Evolutionary conservation across 2,888 invertebrate species (phyloP), one percentile per base, ranked within the genome.

Genomic region (Cloeon dipterum): DNA sequence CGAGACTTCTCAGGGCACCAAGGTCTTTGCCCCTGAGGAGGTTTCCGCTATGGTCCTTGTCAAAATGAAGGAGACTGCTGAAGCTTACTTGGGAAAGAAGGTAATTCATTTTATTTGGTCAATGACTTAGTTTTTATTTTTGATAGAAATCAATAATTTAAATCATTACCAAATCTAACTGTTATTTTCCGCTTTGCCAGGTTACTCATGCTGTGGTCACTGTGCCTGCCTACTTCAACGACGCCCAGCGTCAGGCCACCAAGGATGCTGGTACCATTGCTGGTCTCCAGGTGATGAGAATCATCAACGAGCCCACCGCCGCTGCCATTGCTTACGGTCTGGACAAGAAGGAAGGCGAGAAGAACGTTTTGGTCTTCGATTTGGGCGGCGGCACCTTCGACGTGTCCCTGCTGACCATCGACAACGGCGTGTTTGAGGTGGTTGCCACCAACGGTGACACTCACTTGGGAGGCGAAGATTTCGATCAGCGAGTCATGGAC

Each of bases 361-460:
- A 94, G 67, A 98, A 98, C 52, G 89, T 98, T 16, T 66, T 98
- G 35, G 94, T 98, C 11, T 98, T 96, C 58, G 96, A 98, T 66
- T 72, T 98, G 61, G 96, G 98, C 52, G 98, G 98, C 57, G 98
- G 96, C 61, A 98, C 98, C 45, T 98, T 98, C 53, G 98, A 98
- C 60, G 98, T 98, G 14, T 94, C 94, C 26, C 70, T 98, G 16
- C 67, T 98, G 37, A 96, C 94, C 44, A 98, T 98, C 53, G 96
- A 98, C 54, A 93, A 94, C 50, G 98, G 96, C 37, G 93, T 98
- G 5, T 98, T 98, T 56, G 96, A 98, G 63, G 75, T 77, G 36
- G 77, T 82, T 1, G 75, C 86, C 1, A 88, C 88, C 43, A 85
- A 83, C 53, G 94, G 94, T 50, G 93, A 94, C 56, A 94, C 93